phyloP scores from a whole-genome alignment of 2,888 invertebrate genomes.

The Serripes groenlandicus region DNA sequence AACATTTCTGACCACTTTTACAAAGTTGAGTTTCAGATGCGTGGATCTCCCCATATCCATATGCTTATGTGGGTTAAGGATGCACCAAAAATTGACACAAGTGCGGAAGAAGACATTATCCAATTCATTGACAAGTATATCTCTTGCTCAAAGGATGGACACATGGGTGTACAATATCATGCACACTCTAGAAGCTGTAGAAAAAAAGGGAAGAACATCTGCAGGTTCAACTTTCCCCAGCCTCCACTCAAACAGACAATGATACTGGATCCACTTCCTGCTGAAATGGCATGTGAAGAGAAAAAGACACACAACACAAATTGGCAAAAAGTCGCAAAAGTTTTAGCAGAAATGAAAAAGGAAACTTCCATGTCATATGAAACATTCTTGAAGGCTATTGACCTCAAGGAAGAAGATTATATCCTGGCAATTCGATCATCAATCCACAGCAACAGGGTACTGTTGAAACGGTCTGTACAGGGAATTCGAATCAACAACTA shows the following conservation, averaged over 20 bases:
- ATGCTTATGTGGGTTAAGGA: conserved; percentile 52
- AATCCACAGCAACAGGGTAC: conserved; percentile 37
- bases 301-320: neutral
- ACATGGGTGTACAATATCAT: neutral
- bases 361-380: conserved; percentile 15
- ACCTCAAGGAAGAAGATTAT: conserved; percentile 53
- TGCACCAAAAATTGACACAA: conserved; percentile 39
- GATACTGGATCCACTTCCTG: conserved; percentile 30
- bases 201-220: conserved; percentile 35
- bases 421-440: conserved; percentile 26
- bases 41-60: conserved; percentile 62
- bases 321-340: neutral
- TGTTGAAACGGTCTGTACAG: conserved; percentile 43
- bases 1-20: conserved; percentile 58
- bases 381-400: conserved; percentile 24
- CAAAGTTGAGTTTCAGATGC: conserved; percentile 61
- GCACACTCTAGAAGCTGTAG: conserved; percentile 37
- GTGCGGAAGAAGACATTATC: neutral
- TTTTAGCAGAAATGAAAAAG: conserved; percentile 4
- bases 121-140: conserved; percentile 48
- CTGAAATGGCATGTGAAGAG: neutral
- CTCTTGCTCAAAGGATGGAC: conserved; percentile 23
- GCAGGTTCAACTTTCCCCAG: conserved; percentile 48
- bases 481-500: conserved; percentile 61
- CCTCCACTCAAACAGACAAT: conserved; percentile 45